Evolutionary conservation across 1,140 invertebrate species (phyloP), one percentile per base, ranked within the genome.

Genomic region (Mamestra configurata): DNA sequence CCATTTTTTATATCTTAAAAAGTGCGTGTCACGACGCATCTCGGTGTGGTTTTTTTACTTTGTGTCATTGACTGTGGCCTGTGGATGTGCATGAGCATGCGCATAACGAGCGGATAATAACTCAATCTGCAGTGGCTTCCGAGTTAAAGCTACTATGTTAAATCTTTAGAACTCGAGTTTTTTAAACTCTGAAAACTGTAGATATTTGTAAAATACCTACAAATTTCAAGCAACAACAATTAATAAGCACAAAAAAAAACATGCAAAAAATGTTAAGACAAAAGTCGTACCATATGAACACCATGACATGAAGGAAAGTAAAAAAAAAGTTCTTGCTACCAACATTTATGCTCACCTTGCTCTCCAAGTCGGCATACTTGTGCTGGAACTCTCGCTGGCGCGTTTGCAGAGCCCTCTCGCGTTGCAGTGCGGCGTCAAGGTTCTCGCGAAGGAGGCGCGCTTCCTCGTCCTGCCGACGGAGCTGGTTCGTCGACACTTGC

Each of bases 401-500:
- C 37, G 96, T 96, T 40, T 97, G 95, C 68, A 98, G 94, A 49
- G 98, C 97, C 59, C 97, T 97, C 89, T 98, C 98, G 22, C 96
- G 95, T 57, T 96, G 95, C 15, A 97, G 95, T 3, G 96, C 96
- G 20, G 96, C 92, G 79, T 99, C 98, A 0, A 98, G 90, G 57
- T 97, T 96, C 75, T 98, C 97, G 31, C 97, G 96, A 82, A 99
- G 91, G 83, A 96, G 96, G 88, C 98, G 98, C 82, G 98, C 97
- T 87, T 99, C 98, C 77, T 99, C 98, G 86, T 99, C 99, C 94
- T 99, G 98, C 35, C 99, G 96, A 31, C 98, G 96, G 77, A 99
- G 95, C 90, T 99, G 98, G 95, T 99, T 99, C 11, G 98, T 98
- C 53, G 98, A 98, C 0, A 99, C 98, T 92, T 99, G 98, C 46